These are phyloP conservation scores for Drosophila rhopaloa DNA, from an alignment of 1,140 invertebrate genomes.

Conservation along the genomic window DNA sequence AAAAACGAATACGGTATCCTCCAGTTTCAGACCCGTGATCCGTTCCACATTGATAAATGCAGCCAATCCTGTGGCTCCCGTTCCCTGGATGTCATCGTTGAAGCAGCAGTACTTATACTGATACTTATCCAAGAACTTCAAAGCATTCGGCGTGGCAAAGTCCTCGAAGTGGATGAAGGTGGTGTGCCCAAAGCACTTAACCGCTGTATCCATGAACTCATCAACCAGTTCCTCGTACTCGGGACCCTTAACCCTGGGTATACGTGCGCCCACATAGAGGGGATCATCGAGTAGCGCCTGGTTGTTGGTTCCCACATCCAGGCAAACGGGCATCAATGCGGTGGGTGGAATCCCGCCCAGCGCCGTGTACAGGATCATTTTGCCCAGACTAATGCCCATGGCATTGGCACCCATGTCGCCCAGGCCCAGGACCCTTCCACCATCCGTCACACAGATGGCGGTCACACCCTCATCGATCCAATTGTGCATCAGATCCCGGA, in stretches of 20 bases:
- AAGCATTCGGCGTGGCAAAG: conserved; percentile 97
- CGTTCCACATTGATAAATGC: conserved; percentile 93
- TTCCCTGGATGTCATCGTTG: conserved; percentile 99
- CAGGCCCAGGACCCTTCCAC: conserved; percentile 96
- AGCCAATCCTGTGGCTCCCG: conserved; percentile 95
- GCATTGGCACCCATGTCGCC: conserved; percentile 97
- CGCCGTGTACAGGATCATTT: conserved; percentile 96
- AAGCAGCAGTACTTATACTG: conserved; percentile 94
- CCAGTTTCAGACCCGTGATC: conserved; percentile 92
- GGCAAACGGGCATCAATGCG: conserved; percentile 93
- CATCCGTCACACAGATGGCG: conserved; percentile 97
- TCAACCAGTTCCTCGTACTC: conserved; percentile 98
- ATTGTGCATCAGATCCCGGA: conserved; percentile 90
- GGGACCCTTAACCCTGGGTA: conserved; percentile 92
- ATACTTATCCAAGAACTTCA: conserved; percentile 94
- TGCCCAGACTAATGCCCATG: conserved; percentile 98
- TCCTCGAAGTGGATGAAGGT: conserved; percentile 97
- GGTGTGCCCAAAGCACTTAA: conserved; percentile 92
- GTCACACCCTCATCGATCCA: conserved; percentile 88
- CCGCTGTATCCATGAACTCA: conserved; percentile 97
- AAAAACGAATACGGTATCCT: conserved; percentile 94
- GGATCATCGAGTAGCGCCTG: conserved; percentile 94
- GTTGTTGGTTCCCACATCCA: conserved; percentile 97
- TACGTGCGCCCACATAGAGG: conserved; percentile 96
- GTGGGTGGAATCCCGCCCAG: conserved; percentile 96